Conservation (phyloP, 2,888 invertebrate genomes). For the Lycaena phlaeas region DNA sequence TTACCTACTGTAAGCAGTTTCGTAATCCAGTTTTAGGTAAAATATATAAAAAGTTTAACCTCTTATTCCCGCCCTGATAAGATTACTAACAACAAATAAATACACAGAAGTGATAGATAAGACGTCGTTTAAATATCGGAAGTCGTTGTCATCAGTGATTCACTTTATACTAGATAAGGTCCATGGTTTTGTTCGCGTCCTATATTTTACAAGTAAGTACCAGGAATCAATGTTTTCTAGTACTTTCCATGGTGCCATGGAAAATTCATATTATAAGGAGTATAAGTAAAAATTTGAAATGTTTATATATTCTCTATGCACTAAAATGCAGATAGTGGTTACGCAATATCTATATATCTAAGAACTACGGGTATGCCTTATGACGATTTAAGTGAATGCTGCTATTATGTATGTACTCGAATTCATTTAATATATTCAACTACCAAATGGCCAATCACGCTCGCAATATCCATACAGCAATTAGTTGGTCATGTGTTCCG, state of each 20-base stretch:
- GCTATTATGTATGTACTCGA: no score
- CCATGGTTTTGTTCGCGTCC: background rate
- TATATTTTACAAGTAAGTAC: no score
- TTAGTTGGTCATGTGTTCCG: slow-evolving; percentile 9
- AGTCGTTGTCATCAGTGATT: slow-evolving; percentile 5
- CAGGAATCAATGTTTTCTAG: no score
- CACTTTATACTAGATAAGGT: background rate
- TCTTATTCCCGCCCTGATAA: slow-evolving; percentile 6
- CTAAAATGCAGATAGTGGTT: no score
- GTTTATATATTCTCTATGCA: no score
- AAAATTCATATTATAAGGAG: no score
- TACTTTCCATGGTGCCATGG: no score
- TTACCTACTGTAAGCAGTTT: slow-evolving; percentile 1
- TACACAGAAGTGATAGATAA: slow-evolving; percentile 6
- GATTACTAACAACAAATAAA: slow-evolving; percentile 4
- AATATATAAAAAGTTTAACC: slow-evolving; percentile 4
- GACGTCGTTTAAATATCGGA: slow-evolving; percentile 4
- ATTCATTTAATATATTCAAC: no score
- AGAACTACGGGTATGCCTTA: no score
- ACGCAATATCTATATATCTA: no score
- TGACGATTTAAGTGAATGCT: no score
- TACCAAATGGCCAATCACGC: slow-evolving; percentile 1
- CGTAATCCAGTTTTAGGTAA: slow-evolving; percentile 3
- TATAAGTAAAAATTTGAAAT: no score
- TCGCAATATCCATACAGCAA: background rate